These are phyloP conservation scores for Philhelius pedissequus DNA, from an alignment of 2,888 invertebrate genomes.

Conservation along the genomic window DNA sequence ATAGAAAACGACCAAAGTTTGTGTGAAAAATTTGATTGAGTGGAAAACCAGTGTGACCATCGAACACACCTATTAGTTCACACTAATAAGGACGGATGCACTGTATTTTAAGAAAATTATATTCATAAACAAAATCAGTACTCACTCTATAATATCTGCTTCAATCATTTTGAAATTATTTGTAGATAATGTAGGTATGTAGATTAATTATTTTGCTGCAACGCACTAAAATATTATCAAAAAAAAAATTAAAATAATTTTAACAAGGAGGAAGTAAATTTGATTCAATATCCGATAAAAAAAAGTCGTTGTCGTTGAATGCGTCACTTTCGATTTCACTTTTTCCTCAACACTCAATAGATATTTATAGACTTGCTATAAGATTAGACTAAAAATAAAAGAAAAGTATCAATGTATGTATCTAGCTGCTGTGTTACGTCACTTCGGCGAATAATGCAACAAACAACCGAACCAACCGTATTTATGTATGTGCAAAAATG, in stretches of 20 bases:
- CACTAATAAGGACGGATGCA: too few relatives aligned
- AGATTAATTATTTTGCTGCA: not conserved
- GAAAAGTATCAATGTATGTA: conserved; percentile 38
- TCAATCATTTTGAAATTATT: conserved; percentile 40
- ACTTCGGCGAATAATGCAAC: conserved; percentile 36
- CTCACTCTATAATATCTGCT: conserved; percentile 61
- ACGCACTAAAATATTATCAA: not conserved
- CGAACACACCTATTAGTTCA: too few relatives aligned
- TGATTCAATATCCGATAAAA: not conserved
- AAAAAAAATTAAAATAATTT: not conserved
- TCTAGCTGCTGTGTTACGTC: conserved; percentile 62
- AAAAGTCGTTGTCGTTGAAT: conserved; percentile 8
- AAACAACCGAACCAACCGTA: conserved; percentile 41
- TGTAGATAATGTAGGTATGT: not conserved
- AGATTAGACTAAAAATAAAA: conserved; percentile 47
- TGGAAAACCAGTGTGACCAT: too few relatives aligned
- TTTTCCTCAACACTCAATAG: conserved; percentile 42
- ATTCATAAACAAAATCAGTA: conserved; percentile 13
- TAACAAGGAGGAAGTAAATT: conserved; percentile 42
- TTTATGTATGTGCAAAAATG: conserved; percentile 52
- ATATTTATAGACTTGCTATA: conserved; percentile 4
- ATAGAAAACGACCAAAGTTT: too few relatives aligned
- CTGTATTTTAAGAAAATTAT: too few relatives aligned
- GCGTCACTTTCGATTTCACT: conserved; percentile 67
- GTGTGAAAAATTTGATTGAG: too few relatives aligned